Evolutionary conservation across 2,888 invertebrate species (phyloP).

Genomic region (Synanthedon andrenaeformis): DNA sequence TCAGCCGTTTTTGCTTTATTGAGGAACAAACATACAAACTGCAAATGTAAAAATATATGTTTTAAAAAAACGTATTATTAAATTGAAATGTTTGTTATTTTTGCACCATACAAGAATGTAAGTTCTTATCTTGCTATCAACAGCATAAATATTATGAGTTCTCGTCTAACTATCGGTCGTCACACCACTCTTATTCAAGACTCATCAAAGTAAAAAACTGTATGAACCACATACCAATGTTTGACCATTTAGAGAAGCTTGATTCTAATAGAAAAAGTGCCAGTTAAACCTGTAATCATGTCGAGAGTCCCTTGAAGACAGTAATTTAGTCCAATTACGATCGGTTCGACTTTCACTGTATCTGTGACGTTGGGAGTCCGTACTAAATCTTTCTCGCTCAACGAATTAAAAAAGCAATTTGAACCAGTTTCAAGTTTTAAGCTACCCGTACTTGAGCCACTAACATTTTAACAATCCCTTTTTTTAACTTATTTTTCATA

Average conservation of each 20-base stretch:
- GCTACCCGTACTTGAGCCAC: not conserved
- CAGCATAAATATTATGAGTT: not conserved
- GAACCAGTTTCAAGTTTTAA: not conserved
- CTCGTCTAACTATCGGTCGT: not conserved
- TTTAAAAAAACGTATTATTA: no score
- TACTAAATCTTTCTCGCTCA: slow-evolving; percentile 17
- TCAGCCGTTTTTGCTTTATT: no score
- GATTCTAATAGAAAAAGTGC: slow-evolving; percentile 23
- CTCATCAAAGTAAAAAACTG: not conserved
- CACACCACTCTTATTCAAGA: not conserved
- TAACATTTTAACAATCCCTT: not conserved
- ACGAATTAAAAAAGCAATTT: slow-evolving; percentile 18
- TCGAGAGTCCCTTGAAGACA: slow-evolving; percentile 19
- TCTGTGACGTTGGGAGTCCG: slow-evolving; percentile 13
- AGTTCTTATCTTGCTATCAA: no score
- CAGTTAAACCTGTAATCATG: slow-evolving; percentile 18
- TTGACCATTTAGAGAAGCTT: not conserved
- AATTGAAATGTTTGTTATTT: no score
- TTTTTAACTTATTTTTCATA: not conserved
- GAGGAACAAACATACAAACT: no score
- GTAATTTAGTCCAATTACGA: slow-evolving; percentile 37
- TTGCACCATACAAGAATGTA: no score
- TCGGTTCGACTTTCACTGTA: slow-evolving; percentile 25
- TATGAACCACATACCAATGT: not conserved
- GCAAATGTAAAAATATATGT: no score